Evolutionary conservation across 2,888 invertebrate genomes (phyloP).

Genomic region (Dicyrtomina minuta): DNA sequence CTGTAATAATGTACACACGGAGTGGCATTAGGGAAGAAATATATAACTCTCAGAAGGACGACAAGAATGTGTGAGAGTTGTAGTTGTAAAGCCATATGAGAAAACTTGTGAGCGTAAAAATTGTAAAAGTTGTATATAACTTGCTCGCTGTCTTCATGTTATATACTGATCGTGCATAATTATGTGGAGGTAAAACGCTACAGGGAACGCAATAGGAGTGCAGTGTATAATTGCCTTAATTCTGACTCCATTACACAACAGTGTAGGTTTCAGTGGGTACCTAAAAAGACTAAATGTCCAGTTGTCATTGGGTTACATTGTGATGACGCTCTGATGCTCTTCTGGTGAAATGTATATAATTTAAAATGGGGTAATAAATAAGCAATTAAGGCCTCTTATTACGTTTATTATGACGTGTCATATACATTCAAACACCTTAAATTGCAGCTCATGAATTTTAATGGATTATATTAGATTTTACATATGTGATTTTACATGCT

Average conservation of each 20-base stretch:
- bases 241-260: neutral
- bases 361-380: constrained; percentile 33
- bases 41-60: constrained; percentile 3
- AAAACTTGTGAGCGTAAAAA: neutral
- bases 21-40: neutral
- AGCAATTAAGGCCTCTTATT: constrained; percentile 28
- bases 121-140: neutral
- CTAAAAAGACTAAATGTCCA: neutral
- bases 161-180: too few relatives aligned
- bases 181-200: too few relatives aligned
- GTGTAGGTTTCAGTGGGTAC: neutral
- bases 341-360: constrained; percentile 30
- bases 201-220: neutral
- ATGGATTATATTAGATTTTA: constrained; percentile 16
- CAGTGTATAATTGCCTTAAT: too few relatives aligned
- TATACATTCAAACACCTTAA: neutral
- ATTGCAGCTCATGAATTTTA: constrained; percentile 22
- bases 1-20: too few relatives aligned
- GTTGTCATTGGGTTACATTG: constrained; percentile 10
- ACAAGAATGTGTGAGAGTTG: neutral
- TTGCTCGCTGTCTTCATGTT: too few relatives aligned
- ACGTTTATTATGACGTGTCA: constrained; percentile 29
- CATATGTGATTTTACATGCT: neutral
- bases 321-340: constrained; percentile 8
- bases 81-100: neutral